These are phyloP conservation scores for Oncorhynchus mykiss DNA, from an alignment of 2,113 vertebrate genomes.

Conservation along the genomic window DNA sequence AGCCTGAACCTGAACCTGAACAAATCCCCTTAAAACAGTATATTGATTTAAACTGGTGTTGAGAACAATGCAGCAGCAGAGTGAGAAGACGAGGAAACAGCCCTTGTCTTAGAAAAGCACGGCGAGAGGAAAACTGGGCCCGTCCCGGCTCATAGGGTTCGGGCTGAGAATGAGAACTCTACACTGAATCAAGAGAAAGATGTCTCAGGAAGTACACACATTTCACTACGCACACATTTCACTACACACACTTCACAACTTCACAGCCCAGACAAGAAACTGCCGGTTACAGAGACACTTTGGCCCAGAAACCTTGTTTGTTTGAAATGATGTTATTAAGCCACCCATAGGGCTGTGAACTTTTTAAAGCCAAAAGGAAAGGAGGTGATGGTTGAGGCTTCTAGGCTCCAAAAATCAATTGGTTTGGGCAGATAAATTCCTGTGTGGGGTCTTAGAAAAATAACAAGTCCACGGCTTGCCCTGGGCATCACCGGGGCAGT, in stretches of 20 bases:
- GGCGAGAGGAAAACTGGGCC: too few relatives aligned
- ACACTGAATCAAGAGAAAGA: neutral
- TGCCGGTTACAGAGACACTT: neutral
- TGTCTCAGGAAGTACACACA: neutral
- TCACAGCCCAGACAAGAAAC: neutral
- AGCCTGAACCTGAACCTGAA: too few relatives aligned
- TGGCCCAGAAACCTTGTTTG: neutral
- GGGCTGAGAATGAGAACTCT: too few relatives aligned
- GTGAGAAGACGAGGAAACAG: too few relatives aligned
- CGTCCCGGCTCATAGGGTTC: too few relatives aligned
- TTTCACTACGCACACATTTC: neutral
- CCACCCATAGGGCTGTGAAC: neutral
- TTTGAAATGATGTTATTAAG: neutral
- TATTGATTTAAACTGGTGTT: too few relatives aligned
- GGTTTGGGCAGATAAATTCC: constrained; percentile 17
- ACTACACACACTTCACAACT: neutral
- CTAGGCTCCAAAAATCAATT: constrained; percentile 15
- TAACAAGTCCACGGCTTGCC: constrained; percentile 12
- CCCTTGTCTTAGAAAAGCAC: too few relatives aligned
- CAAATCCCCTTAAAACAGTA: too few relatives aligned
- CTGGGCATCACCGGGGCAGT: neutral
- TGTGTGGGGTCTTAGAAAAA: constrained; percentile 24
- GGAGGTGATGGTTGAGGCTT: constrained; percentile 11
- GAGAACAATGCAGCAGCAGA: too few relatives aligned
- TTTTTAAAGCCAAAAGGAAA: neutral